These are phyloP conservation scores for Athalia rosae DNA, from an alignment of 2,888 invertebrate genomes.

Conservation along the genomic window DNA sequence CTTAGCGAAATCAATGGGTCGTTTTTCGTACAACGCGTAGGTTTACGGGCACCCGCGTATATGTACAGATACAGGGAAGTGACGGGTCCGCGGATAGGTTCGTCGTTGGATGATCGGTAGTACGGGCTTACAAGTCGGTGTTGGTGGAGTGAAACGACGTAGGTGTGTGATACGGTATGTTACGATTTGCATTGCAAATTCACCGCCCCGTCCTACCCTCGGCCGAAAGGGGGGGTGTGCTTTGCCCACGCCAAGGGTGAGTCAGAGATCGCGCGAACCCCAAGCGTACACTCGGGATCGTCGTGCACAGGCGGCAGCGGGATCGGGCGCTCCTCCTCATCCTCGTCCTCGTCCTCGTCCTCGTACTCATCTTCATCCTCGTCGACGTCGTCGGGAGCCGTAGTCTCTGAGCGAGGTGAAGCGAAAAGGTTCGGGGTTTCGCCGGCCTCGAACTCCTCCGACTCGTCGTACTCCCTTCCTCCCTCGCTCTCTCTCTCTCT, in stretches of 20 bases:
- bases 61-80: neutral
- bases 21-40: no score
- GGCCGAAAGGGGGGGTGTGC: constrained; percentile 53
- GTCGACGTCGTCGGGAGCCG: constrained; percentile 43
- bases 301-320: constrained; percentile 14
- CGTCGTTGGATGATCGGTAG: constrained; percentile 11
- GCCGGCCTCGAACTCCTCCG: constrained; percentile 28
- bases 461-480: constrained; percentile 33
- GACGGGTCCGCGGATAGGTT: constrained; percentile 25
- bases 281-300: constrained; percentile 42
- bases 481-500: no score
- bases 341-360: constrained; percentile 44
- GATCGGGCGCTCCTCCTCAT: constrained; percentile 17
- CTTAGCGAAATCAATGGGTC: no score
- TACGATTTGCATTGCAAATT: constrained; percentile 72
- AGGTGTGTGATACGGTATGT: constrained; percentile 63
- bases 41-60: no score
- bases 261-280: constrained; percentile 47
- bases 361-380: constrained; percentile 39
- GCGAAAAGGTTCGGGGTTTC: no score
- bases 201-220: constrained; percentile 56
- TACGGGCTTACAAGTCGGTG: constrained; percentile 1
- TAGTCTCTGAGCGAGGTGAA: constrained; percentile 4
- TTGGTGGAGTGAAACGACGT: constrained; percentile 29
- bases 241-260: constrained; percentile 47